These are phyloP conservation scores for Phoronis australis DNA, from an alignment of 2,888 invertebrate genomes.

Conservation along the genomic window DNA sequence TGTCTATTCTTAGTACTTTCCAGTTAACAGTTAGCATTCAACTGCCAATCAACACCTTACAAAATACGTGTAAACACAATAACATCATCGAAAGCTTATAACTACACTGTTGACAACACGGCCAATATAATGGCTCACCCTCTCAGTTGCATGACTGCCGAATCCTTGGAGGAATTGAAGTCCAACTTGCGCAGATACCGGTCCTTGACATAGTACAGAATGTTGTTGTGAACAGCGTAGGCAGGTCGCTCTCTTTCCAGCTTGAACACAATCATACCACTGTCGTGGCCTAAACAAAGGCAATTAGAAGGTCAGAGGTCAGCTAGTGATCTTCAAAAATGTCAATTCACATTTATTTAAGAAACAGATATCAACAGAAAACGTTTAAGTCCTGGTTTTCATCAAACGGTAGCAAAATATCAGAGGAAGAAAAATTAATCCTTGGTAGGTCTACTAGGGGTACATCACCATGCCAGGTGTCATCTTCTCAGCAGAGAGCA, in stretches of 20 bases:
- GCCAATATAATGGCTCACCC: constrained; percentile 54
- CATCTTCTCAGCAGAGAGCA: too few relatives aligned
- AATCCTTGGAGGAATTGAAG: constrained; percentile 87
- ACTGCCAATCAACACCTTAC: not conserved
- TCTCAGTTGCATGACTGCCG: constrained; percentile 85
- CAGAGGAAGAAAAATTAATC: too few relatives aligned
- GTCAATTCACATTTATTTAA: too few relatives aligned
- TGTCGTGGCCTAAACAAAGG: constrained; percentile 70
- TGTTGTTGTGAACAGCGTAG: constrained; percentile 86
- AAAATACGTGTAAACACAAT: constrained; percentile 43
- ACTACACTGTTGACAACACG: too few relatives aligned
- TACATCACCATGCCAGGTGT: too few relatives aligned
- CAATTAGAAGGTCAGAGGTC: not conserved
- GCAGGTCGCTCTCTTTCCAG: constrained; percentile 94
- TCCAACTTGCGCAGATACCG: constrained; percentile 84
- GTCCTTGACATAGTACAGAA: constrained; percentile 94
- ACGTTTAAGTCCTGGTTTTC: not conserved
- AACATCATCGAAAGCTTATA: too few relatives aligned
- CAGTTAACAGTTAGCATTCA: too few relatives aligned
- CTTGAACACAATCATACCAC: constrained; percentile 88
- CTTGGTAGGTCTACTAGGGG: too few relatives aligned
- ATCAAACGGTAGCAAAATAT: too few relatives aligned
- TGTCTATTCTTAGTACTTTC: too few relatives aligned
- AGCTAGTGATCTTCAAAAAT: not conserved
- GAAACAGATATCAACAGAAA: not conserved